Percentiles rank a stretch among this genome's conserved stretches.
phyloP scores from a whole-genome alignment of 2,888 invertebrate species.

The Cryptosula pallasiana region DNA sequence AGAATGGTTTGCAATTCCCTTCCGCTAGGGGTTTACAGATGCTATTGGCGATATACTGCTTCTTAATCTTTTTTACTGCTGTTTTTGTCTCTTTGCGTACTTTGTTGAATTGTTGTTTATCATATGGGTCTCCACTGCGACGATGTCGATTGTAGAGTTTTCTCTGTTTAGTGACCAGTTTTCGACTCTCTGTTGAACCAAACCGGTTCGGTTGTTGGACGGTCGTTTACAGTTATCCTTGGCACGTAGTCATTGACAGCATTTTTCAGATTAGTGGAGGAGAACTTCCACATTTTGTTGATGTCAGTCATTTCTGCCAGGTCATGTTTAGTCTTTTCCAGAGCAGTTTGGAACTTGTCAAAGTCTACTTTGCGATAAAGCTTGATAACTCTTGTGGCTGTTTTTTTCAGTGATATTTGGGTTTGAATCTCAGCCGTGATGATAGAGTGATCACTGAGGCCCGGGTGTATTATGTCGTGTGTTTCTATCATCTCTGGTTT shows the following conservation, averaged over 20 bases:
- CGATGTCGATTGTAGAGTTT: neutral
- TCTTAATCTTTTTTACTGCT: neutral
- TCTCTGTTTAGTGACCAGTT: neutral
- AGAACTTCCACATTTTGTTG: neutral
- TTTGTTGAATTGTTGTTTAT: neutral
- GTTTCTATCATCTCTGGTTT: neutral
- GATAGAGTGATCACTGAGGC: conserved; percentile 6
- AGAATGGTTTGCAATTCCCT: conserved; percentile 14
- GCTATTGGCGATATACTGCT: neutral
- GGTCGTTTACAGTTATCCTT: neutral
- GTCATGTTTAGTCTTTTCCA: neutral
- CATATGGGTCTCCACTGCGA: neutral
- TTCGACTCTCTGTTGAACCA: neutral
- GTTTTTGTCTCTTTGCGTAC: neutral
- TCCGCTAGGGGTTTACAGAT: neutral
- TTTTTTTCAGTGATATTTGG: neutral
- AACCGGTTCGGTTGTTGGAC: neutral
- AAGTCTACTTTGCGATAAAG: neutral
- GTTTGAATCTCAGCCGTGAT: neutral
- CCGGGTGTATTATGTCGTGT: neutral
- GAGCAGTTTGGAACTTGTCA: neutral
- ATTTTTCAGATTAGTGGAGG: neutral
- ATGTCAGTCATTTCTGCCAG: neutral
- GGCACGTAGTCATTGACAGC: conserved; percentile 1
- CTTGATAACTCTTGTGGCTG: neutral